Percentiles rank a stretch among this genome's conserved stretches.
Evolutionary conservation across 2,888 invertebrate species (phyloP).

Genomic region (Volucella zonaria): DNA sequence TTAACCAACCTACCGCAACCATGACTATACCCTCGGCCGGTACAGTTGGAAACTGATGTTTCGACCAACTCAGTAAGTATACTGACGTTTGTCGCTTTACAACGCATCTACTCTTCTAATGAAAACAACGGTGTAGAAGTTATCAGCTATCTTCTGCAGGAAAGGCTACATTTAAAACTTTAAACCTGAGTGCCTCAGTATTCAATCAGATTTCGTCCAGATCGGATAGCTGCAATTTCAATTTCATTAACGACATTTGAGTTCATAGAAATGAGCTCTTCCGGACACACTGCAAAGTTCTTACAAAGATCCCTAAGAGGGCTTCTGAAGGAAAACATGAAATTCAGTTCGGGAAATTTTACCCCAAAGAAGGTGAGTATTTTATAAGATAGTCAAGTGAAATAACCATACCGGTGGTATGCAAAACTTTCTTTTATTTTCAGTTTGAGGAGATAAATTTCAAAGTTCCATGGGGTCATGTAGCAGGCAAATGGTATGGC

Average conservation of each 20-base stretch:
- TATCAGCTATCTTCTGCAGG: neutral
- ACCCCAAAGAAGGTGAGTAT: conserved; percentile 21
- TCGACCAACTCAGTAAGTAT: too few species aligned
- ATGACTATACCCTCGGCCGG: too few species aligned
- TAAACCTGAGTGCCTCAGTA: neutral
- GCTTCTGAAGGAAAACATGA: conserved; percentile 29
- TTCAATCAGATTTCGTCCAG: neutral
- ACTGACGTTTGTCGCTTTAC: too few species aligned
- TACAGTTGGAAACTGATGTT: too few species aligned
- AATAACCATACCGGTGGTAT: neutral
- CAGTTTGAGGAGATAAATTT: conserved; percentile 85
- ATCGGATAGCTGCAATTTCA: conserved; percentile 4
- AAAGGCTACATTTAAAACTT: conserved; percentile 6
- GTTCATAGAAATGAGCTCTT: neutral
- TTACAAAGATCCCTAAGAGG: conserved; percentile 38
- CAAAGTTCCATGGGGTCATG: conserved; percentile 86
- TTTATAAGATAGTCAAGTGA: neutral
- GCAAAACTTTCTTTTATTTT: neutral
- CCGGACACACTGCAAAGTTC: conserved; percentile 27
- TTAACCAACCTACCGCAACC: too few species aligned
- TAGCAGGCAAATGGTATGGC: conserved; percentile 89
- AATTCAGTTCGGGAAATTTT: conserved; percentile 30
- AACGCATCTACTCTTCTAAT: too few species aligned
- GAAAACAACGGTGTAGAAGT: neutral
- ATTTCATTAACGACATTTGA: neutral